A percentile compares a stretch with the other conserved stretches of the same genome.
These are phyloP conservation scores for Cephalopachus bancanus DNA, from an alignment of 2,797 vertebrate species.

Conservation along the genomic window DNA sequence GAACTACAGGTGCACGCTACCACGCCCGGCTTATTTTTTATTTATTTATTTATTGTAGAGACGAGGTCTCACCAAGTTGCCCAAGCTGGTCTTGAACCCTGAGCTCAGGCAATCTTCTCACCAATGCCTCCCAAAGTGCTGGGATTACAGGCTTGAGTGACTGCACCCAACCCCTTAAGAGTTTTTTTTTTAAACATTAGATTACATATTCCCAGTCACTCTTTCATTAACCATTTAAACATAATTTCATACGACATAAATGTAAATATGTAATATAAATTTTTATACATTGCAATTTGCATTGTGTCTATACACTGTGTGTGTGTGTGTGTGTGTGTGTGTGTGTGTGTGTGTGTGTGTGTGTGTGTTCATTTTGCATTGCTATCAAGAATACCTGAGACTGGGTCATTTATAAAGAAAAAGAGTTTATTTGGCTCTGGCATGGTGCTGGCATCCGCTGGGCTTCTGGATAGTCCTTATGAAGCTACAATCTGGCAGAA, in stretches of 20 bases:
- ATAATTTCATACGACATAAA: neutral
- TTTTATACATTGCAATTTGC: neutral
- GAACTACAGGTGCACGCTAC: neutral
- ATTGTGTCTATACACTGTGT: neutral
- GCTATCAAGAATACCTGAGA: too few species aligned
- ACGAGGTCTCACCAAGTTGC: neutral
- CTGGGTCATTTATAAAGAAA: too few species aligned
- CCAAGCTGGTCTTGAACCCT: neutral
- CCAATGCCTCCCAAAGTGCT: neutral
- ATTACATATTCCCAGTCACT: neutral
- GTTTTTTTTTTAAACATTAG: neutral
- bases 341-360: too few species aligned
- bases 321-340: too few species aligned
- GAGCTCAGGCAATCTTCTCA: neutral
- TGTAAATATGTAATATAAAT: neutral
- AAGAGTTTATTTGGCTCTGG: too few species aligned
- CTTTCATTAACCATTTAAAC: neutral
- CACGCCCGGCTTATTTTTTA: neutral
- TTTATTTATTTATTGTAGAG: neutral
- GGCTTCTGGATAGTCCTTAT: too few species aligned
- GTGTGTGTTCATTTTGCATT: too few species aligned
- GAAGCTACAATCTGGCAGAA: too few species aligned
- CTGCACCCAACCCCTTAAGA: neutral
- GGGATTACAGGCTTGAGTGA: neutral
- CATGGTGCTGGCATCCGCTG: too few species aligned